Conservation (phyloP, 2,797 vertebrate species). For the Halcyon smyrnensis region DNA sequence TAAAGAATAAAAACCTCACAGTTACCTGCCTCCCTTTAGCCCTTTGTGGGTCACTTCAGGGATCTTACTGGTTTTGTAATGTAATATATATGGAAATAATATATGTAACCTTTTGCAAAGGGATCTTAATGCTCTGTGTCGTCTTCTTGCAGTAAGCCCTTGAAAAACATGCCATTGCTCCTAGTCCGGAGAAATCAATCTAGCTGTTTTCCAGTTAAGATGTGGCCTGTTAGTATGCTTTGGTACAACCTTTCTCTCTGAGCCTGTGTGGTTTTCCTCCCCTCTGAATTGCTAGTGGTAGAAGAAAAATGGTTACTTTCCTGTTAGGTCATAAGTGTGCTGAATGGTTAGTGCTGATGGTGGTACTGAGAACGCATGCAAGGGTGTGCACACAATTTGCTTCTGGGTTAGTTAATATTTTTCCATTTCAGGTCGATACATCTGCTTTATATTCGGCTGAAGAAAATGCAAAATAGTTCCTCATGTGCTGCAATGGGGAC, state of each 20-base stretch:
- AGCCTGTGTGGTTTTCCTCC: not conserved
- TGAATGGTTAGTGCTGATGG: not conserved
- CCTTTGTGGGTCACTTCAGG: not conserved
- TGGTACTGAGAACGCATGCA: not conserved
- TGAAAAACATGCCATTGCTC: not conserved
- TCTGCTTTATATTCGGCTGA: not conserved
- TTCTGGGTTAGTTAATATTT: not conserved
- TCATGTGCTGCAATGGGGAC: not conserved
- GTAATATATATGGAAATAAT: not conserved
- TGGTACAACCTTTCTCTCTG: not conserved
- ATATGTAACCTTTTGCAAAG: not conserved
- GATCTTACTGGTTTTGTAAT: not conserved
- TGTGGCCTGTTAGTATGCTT: not conserved
- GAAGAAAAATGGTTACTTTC: not conserved
- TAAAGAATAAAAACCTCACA: not conserved
- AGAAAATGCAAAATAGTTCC: conserved; percentile 13
- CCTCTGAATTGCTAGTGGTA: not conserved
- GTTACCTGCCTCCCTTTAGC: not conserved
- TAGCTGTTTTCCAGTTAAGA: not conserved
- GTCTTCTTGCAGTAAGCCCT: not conserved
- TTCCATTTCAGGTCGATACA: not conserved
- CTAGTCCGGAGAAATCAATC: not conserved
- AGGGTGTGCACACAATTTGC: accelerated
- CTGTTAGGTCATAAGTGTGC: accelerated
- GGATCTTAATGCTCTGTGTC: not conserved